These are phyloP conservation scores for Cremastinae sp. DNA, from an alignment of 2,888 invertebrate genomes.

Conservation along the genomic window DNA sequence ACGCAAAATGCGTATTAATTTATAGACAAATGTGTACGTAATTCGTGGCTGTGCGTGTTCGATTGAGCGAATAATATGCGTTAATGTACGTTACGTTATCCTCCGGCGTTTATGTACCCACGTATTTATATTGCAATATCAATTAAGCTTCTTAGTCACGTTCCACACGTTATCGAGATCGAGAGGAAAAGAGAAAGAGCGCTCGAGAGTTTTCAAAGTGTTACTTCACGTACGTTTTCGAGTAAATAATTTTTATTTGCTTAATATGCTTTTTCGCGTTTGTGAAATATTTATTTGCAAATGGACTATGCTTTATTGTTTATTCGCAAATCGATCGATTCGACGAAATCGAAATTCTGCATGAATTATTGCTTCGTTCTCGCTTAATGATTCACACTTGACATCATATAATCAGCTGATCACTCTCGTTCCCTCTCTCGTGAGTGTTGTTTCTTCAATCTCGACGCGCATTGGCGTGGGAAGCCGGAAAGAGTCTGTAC, in stretches of 20 bases:
- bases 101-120: constrained; percentile 38
- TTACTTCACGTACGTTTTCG: too few relatives aligned
- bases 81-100: constrained; percentile 55
- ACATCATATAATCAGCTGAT: constrained; percentile 5
- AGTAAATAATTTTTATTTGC: neutral
- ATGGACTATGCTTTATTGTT: constrained; percentile 7
- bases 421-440: neutral
- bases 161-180: constrained; percentile 36
- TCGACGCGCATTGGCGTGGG: constrained; percentile 41
- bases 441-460: constrained; percentile 52
- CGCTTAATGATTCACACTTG: constrained; percentile 21
- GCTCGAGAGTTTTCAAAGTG: too few relatives aligned
- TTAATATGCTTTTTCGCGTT: neutral
- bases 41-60: constrained; percentile 5
- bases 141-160: constrained; percentile 55
- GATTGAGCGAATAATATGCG: constrained; percentile 47
- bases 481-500: constrained; percentile 54
- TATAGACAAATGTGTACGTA: constrained; percentile 19
- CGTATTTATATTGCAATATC: constrained; percentile 60
- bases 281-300: too few relatives aligned
- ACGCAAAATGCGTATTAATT: constrained; percentile 1
- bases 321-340: constrained; percentile 6
- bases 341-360: neutral
- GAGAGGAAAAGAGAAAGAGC: constrained; percentile 7
- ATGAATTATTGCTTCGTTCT: constrained; percentile 3